phyloP scores from a whole-genome alignment of 1,140 invertebrate species.

The Lepidurus couesii region DNA sequence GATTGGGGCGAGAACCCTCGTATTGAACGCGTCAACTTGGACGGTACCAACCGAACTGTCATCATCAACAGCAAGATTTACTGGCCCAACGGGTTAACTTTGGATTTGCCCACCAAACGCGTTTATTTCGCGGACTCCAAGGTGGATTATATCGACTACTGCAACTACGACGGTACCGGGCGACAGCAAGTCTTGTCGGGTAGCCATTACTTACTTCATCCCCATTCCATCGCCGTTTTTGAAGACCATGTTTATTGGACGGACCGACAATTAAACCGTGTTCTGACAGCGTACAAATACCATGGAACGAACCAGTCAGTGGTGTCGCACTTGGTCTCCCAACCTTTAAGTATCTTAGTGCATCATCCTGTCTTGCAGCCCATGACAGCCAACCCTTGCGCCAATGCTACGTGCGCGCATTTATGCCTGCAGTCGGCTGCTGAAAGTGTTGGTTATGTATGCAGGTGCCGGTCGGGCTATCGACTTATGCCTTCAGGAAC shows the following conservation, averaged over 20 bases:
- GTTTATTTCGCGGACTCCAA: constrained; percentile 98
- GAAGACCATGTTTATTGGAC: constrained; percentile 95
- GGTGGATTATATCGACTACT: constrained; percentile 96
- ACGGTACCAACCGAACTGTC: constrained; percentile 74
- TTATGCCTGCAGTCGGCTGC: constrained; percentile 74
- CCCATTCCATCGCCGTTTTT: constrained; percentile 88
- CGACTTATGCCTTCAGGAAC: constrained; percentile 59
- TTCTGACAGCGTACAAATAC: constrained; percentile 81
- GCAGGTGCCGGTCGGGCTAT: constrained; percentile 86
- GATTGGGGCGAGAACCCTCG: constrained; percentile 97
- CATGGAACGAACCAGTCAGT: constrained; percentile 84
- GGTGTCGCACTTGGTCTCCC: constrained; percentile 87
- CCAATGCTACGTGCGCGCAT: constrained; percentile 72
- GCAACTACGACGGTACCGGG: constrained; percentile 89
- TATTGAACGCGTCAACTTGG: constrained; percentile 93
- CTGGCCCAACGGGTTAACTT: constrained; percentile 93
- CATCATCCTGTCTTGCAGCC: constrained; percentile 91
- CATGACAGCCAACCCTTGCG: constrained; percentile 73
- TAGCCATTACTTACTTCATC: constrained; percentile 87
- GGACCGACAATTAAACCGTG: constrained; percentile 80
- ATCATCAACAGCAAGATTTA: constrained; percentile 96
- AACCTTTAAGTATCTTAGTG: constrained; percentile 89
- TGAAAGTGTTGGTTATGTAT: constrained; percentile 64
- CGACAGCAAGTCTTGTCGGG: constrained; percentile 78
- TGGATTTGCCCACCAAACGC: constrained; percentile 87